Percentiles rank a stretch among this genome's conserved stretches.
These are phyloP conservation scores for Cantharis rufa DNA, from an alignment of 2,888 invertebrate species.

Conservation along the genomic window DNA sequence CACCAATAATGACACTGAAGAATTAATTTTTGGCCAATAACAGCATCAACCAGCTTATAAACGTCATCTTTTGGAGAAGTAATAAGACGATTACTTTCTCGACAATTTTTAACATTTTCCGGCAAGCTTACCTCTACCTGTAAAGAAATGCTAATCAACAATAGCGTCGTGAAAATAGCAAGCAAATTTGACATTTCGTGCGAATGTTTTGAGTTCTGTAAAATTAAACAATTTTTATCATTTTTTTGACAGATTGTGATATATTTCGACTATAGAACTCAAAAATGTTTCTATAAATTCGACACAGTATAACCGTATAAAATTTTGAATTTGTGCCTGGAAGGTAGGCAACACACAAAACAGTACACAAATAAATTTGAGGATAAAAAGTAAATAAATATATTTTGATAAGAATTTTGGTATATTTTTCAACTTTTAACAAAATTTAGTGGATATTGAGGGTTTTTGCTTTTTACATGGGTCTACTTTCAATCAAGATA, in stretches of 20 bases:
- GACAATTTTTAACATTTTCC: conserved; percentile 50
- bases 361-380: too few species aligned
- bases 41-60: conserved; percentile 56
- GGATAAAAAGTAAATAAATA: too few species aligned
- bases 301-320: neutral
- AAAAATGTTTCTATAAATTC: too few species aligned
- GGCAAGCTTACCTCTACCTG: conserved; percentile 31
- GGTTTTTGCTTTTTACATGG: too few species aligned
- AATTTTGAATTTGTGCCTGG: neutral
- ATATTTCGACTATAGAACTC: neutral
- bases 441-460: too few species aligned
- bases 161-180: neutral
- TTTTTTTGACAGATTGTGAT: neutral
- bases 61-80: conserved; percentile 55
- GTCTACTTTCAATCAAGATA: too few species aligned
- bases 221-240: neutral
- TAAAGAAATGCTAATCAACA: neutral
- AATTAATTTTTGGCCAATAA: conserved; percentile 51
- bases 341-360: neutral
- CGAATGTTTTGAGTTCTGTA: neutral
- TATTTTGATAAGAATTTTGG: too few species aligned
- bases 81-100: conserved; percentile 55
- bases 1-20: conserved; percentile 61
- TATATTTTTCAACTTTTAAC: too few species aligned
- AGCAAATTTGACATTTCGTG: neutral